Evolutionary conservation across 2,797 vertebrate genomes (phyloP).

Genomic region (Rousettus madagascariensis): DNA sequence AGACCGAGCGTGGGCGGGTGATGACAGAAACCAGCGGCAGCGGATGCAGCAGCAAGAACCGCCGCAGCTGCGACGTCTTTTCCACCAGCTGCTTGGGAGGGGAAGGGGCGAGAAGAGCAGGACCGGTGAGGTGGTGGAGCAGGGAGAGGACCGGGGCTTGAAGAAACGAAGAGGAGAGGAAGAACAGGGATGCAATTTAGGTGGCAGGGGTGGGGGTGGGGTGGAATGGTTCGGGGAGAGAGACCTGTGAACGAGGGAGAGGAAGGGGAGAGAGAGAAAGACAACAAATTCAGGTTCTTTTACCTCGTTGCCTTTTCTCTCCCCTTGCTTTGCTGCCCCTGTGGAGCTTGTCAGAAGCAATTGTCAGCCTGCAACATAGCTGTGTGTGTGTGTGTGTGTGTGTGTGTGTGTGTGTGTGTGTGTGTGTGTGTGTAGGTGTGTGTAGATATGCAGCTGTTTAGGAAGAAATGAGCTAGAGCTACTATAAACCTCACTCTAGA

Average conservation of each 20-base stretch:
- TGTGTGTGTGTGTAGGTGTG: not conserved
- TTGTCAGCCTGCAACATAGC: not conserved
- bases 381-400: not conserved
- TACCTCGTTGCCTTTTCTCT: not conserved
- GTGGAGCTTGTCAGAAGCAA: not conserved
- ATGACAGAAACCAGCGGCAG: not conserved
- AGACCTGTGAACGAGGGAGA: fast-evolving
- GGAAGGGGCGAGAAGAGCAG: not conserved
- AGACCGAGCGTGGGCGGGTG: slow-evolving; percentile 49
- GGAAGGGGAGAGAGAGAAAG: not conserved
- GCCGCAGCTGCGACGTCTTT: not conserved
- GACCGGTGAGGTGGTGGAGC: not conserved
- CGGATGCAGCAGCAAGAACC: not conserved
- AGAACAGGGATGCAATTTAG: not conserved
- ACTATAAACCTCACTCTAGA: not conserved
- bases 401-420: not conserved
- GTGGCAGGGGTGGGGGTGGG: not conserved
- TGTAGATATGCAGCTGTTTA: not conserved
- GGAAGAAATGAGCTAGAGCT: not conserved
- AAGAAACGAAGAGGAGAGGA: fast-evolving
- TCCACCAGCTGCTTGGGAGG: not conserved
- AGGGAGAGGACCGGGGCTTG: not conserved
- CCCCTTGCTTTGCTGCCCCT: not conserved
- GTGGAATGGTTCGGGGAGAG: no score
- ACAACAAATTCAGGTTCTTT: not conserved